A percentile compares a stretch with the other conserved stretches of the same genome.
Evolutionary conservation across 2,888 invertebrate genomes (phyloP).

Genomic region (Pyrrhosoma nymphula): DNA sequence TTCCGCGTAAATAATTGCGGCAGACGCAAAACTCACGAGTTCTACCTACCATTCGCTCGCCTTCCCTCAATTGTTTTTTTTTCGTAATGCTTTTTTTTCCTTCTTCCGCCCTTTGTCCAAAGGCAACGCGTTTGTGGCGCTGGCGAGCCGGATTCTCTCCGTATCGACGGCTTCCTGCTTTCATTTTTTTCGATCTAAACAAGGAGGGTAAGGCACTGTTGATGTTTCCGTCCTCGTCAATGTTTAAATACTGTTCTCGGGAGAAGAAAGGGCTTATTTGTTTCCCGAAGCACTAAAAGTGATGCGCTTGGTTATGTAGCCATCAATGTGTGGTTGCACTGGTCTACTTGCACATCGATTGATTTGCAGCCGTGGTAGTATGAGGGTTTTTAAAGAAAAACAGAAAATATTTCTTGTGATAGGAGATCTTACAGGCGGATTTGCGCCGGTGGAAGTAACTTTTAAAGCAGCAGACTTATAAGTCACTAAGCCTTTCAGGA

Average conservation of each 20-base stretch:
- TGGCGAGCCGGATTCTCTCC: neutral
- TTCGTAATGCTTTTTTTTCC: no score
- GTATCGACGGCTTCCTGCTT: neutral
- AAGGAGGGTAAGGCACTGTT: neutral
- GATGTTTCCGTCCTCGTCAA: neutral
- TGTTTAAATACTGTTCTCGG: neutral
- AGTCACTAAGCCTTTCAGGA: no score
- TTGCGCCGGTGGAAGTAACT: no score
- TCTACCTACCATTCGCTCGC: neutral
- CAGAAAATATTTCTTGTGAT: no score
- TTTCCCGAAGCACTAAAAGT: neutral
- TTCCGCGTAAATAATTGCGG: neutral
- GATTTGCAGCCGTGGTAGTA: no score
- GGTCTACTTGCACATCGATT: neutral
- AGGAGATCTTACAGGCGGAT: no score
- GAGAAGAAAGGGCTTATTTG: neutral
- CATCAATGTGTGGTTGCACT: neutral
- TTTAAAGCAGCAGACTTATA: no score
- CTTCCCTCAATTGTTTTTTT: neutral
- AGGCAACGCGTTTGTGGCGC: neutral
- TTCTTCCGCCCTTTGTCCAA: neutral
- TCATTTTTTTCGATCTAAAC: neutral
- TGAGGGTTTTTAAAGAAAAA: no score
- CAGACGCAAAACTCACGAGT: neutral
- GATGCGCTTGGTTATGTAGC: neutral